Evolutionary conservation across 2,797 vertebrate genomes (phyloP).

Genomic region (Bucorvus abyssinicus): DNA sequence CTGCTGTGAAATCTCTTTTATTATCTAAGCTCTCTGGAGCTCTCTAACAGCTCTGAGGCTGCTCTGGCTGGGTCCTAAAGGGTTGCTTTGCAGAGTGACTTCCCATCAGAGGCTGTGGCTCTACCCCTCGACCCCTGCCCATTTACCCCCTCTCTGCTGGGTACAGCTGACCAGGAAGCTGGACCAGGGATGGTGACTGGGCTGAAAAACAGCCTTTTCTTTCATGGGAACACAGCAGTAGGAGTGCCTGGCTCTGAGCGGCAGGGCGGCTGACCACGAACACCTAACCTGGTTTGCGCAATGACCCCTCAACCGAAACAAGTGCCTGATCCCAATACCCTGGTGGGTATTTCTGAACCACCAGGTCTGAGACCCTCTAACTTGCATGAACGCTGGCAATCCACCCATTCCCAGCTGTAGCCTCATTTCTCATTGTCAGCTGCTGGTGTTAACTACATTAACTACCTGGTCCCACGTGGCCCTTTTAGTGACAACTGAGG

Average conservation of each 20-base stretch:
- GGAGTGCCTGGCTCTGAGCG: not conserved
- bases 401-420: not conserved
- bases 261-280: fast-evolving
- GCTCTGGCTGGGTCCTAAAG: not conserved
- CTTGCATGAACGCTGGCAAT: not conserved
- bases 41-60: not conserved
- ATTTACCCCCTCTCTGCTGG: fast-evolving
- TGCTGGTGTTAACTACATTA: not conserved
- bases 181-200: fast-evolving
- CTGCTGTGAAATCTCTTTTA: not conserved
- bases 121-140: fast-evolving
- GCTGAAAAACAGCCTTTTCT: not conserved
- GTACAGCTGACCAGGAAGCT: fast-evolving
- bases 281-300: fast-evolving
- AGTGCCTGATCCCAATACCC: not conserved
- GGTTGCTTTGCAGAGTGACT: not conserved
- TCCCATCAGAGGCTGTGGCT: not conserved
- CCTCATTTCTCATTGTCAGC: not conserved
- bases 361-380: not conserved
- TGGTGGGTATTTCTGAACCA: not conserved
- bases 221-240: not conserved
- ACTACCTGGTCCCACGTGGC: not conserved
- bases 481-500: not conserved
- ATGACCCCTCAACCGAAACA: fast-evolving
- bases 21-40: not conserved